Evolutionary conservation across 2,797 vertebrate species (phyloP).

Genomic region (Scarus forsteni): DNA sequence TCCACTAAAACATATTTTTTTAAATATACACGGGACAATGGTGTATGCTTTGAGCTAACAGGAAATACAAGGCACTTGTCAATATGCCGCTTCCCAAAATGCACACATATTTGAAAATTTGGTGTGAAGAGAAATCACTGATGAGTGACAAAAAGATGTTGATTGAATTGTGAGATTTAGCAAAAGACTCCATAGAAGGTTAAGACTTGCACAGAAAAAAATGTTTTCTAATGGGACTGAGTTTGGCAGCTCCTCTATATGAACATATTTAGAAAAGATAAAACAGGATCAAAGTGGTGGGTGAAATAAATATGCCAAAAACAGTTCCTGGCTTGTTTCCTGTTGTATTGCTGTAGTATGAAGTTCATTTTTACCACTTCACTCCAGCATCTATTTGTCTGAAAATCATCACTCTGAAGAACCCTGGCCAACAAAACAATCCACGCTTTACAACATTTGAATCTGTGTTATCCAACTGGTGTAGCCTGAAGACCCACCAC

Average conservation of each 20-base stretch:
- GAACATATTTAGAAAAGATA: background rate
- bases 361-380: too few relatives aligned
- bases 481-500: too few relatives aligned
- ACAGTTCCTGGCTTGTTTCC: too few relatives aligned
- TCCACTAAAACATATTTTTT: background rate
- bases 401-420: too few relatives aligned
- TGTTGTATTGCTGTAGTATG: too few relatives aligned
- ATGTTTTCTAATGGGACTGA: too few relatives aligned
- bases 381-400: too few relatives aligned
- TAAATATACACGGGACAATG: background rate
- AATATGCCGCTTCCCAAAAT: slow-evolving; percentile 29
- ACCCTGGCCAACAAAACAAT: too few relatives aligned
- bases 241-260: too few relatives aligned
- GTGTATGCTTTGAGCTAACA: background rate
- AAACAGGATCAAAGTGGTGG: too few relatives aligned
- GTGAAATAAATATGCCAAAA: background rate
- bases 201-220: background rate
- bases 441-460: too few relatives aligned
- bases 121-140: background rate
- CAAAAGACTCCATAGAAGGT: background rate
- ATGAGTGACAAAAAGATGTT: background rate
- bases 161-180: background rate
- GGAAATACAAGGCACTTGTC: slow-evolving; percentile 69
- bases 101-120: slow-evolving; percentile 8
- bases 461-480: too few relatives aligned